Base-by-base conservation (phyloP, 1,140 invertebrate species). In the Leptinotarsa defecta region DNA sequence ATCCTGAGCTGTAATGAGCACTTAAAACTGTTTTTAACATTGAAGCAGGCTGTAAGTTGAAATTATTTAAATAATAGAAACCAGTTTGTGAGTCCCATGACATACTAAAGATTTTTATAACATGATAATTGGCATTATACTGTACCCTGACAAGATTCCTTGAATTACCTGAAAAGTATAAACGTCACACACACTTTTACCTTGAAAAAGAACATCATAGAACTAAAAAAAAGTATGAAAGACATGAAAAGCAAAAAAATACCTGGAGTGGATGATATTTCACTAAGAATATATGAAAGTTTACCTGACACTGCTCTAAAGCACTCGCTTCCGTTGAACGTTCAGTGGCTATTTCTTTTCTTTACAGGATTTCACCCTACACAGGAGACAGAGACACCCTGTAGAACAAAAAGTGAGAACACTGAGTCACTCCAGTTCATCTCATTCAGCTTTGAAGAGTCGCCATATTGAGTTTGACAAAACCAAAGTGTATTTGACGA, bases 1-100 rank as follows among this genome's bases (percentile, higher is more conserved):
- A 92, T 94, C 70, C 85, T 94, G 15, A 93, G 92, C 74, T 92
- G 89, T 80, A 90, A 92, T 82, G 89, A 90, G 82, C 89, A 90
- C 85, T 86, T 93, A 48, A 87, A 91, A 73, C 85, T 90, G 52
- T 94, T 94, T 84, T 86, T 94, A 15, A 93, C 91, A 17, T 88
- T 90, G 8, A 92, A 91, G 85, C 89, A 89, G 76, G 85, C 89
- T 61, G 92, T 92, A 86, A 85, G 86, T 86, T 69, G 6, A 27
- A 22, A 15, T 19, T 65, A 65, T 22, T 65, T 65, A 49, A 19
- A 13, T 24, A 68, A 24, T n/a, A 17, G 13, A 24, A 68, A 68
- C 24, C 34, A 68, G 13, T 24, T n/a, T 68, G n/a, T 34, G 34
- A 34, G 2, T 43, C 34, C 34, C 8, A 11, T 43, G 2, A 11